Percentiles rank a stretch among this genome's conserved stretches.
These are phyloP conservation scores for Halisarca cf. caerulea DNA, from an alignment of 37 sponge, comb jelly and placozoan species.

Conservation along the genomic window DNA sequence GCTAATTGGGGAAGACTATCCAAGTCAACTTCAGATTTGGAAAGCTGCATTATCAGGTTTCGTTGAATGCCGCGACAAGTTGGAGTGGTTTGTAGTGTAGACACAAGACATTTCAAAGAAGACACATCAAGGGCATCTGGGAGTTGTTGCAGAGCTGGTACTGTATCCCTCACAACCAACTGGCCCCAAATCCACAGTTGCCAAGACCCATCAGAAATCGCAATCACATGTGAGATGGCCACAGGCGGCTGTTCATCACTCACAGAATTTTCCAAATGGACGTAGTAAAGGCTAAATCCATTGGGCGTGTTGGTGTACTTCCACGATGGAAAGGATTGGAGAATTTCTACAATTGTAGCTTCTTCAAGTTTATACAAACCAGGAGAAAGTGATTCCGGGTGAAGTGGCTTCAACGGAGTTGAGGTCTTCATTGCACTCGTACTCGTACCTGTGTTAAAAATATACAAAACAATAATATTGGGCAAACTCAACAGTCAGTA, in stretches of 20 bases:
- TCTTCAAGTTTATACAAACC: not conserved
- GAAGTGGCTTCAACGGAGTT: not conserved
- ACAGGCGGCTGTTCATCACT: not conserved
- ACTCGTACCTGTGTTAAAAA: not conserved
- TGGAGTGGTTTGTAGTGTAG: not conserved
- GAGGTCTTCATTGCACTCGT: not conserved
- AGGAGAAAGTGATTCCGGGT: not conserved
- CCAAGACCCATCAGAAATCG: not conserved
- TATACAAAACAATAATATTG: not conserved
- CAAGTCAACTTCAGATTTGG: not conserved
- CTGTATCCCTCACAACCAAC: not conserved
- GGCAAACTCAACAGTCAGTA: no score
- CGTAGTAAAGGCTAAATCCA: not conserved
- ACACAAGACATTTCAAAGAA: not conserved
- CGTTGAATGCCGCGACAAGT: not conserved
- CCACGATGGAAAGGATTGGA: not conserved
- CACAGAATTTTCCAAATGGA: not conserved
- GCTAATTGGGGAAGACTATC: not conserved
- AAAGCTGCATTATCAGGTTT: not conserved
- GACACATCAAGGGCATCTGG: not conserved
- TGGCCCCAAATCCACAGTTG: slow-evolving; percentile 6
- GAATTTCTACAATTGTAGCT: not conserved
- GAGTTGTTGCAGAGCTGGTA: slow-evolving; percentile 9
- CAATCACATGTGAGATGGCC: not conserved
- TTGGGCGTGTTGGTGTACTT: not conserved